phyloP scores from a whole-genome alignment of 2,113 vertebrate species.

The Emydura subglobosa region DNA sequence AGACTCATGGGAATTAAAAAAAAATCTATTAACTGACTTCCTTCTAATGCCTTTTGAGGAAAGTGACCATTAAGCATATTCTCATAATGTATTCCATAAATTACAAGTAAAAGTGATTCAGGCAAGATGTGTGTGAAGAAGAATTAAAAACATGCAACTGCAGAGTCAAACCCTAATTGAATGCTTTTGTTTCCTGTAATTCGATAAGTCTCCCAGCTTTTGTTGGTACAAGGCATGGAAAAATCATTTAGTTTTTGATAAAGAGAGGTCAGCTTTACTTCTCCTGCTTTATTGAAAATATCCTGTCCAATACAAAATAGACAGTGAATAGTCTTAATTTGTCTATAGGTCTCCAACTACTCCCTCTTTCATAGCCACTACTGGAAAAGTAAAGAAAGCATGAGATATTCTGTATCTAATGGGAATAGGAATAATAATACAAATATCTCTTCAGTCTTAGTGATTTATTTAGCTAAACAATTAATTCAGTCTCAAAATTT shows the following conservation, averaged over 20 bases:
- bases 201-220: slow-evolving; percentile 66
- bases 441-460: neutral
- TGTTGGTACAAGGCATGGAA: slow-evolving; percentile 49
- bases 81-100: slow-evolving; percentile 55
- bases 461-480: neutral
- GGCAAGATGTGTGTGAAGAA: slow-evolving; percentile 47
- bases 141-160: slow-evolving; percentile 55
- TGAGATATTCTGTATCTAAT: neutral
- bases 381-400: slow-evolving; percentile 22
- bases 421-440: neutral
- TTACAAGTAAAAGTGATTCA: slow-evolving; percentile 39
- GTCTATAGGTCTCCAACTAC: neutral
- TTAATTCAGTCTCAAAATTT: neutral
- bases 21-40: slow-evolving; percentile 40
- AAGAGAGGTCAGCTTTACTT: slow-evolving; percentile 17
- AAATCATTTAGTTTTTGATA: slow-evolving; percentile 61
- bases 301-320: slow-evolving; percentile 31
- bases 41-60: slow-evolving; percentile 52
- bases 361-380: neutral
- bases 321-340: slow-evolving; percentile 43
- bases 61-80: slow-evolving; percentile 34
- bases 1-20: slow-evolving; percentile 29
- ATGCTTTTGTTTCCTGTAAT: slow-evolving; percentile 63
- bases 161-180: slow-evolving; percentile 64
- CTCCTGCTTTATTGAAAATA: slow-evolving; percentile 9